Evolutionary conservation across 2,888 invertebrate species (phyloP), one percentile per base, ranked within the genome.

Genomic region (Isotomurus palustris): DNA sequence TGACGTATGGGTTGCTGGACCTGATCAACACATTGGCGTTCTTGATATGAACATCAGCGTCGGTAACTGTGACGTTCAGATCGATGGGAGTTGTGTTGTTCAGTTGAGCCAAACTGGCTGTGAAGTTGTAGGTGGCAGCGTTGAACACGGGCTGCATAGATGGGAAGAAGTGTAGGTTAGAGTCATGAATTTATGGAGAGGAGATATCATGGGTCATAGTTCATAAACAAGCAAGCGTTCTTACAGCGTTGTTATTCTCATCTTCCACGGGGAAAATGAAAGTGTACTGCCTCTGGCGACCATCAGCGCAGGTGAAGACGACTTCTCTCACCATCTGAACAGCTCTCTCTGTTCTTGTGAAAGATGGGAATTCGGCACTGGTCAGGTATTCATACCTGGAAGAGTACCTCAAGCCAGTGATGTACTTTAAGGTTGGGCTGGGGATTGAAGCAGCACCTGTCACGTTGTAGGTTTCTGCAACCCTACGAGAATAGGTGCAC

Each of bases 211-310:
- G 17, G 10, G 12, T 40, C 6, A 40, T 8, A 40, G 40, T 17
- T 40, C 19, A 27, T 29, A 3, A 12, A 12, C 22, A 14, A 41
- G 21, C 3, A 17, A 3, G 3, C 28, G 25, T 3, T 28, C 27
- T 25, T 52, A 52, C 52, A 10, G 41, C 6, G n/a, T 52, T 43
- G 2, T 41, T 52, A 19, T 52, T 52, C 43, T 52, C 29, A 21
- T 52, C 52, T n/a, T 28, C 14, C n/a, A 52, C 32, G 12, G 41
- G 43, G 21, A 52, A 8, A 5, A 35, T 12, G 22, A 52, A 28
- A 14, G 52, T 28, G 19, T 28, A 52, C 12, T 3, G 24, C 12
- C 29, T 36, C 12, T 10, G 8, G 2, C 22, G 12, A 2, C 43
- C 44, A 17, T 52, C 52, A 38, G 43, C 27, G 27, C 52, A 52